These are phyloP conservation scores for Xenus cinereus DNA, from an alignment of 2,113 vertebrate species.

Conservation along the genomic window DNA sequence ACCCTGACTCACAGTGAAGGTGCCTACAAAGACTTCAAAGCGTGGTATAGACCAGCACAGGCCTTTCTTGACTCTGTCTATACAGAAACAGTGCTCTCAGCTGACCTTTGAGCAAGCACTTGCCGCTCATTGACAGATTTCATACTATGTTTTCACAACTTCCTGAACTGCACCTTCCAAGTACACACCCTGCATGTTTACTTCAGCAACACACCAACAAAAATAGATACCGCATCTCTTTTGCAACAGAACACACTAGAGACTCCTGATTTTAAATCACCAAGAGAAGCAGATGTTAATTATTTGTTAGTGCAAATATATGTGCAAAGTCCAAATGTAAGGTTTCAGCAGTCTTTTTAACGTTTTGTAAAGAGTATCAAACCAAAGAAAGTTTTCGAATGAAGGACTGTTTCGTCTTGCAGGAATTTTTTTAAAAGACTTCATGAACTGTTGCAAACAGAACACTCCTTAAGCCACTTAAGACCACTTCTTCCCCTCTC, in stretches of 20 bases:
- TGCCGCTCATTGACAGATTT: not conserved
- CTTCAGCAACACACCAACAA: not conserved
- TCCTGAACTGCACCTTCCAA: not conserved
- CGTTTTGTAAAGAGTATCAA: not conserved
- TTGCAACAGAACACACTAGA: not conserved
- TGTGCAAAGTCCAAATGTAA: not conserved
- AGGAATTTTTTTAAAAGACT: not conserved
- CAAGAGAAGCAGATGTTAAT: not conserved
- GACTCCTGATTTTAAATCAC: not conserved
- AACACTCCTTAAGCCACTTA: not conserved
- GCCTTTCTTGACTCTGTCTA: not conserved
- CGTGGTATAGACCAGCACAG: accelerated
- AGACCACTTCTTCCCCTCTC: not conserved
- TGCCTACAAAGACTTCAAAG: not conserved
- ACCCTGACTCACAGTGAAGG: not conserved
- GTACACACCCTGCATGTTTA: not conserved
- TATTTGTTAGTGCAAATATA: not conserved
- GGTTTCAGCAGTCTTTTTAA: not conserved
- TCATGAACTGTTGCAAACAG: not conserved
- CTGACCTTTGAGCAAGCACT: not conserved
- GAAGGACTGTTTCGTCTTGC: not conserved
- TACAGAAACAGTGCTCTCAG: not conserved
- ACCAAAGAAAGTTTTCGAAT: not conserved
- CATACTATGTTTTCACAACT: not conserved
- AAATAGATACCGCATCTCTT: not conserved